phyloP scores from a whole-genome alignment of 2,113 vertebrate genomes.

The Siniperca chuatsi region DNA sequence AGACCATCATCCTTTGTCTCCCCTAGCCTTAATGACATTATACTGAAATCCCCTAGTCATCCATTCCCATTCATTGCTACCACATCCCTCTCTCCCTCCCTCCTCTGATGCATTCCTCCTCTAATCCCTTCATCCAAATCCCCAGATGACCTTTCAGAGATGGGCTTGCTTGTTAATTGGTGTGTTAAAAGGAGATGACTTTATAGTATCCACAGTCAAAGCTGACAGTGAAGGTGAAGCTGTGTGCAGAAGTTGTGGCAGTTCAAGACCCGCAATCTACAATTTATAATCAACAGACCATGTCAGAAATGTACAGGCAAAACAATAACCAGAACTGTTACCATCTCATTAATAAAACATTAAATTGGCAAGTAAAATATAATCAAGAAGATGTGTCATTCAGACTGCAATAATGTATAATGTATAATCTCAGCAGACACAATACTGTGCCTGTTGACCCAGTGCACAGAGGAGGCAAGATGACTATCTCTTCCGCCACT shows the following conservation, averaged over 20 bases:
- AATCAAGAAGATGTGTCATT: slow-evolving; percentile 31
- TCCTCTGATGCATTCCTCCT: slow-evolving; percentile 76
- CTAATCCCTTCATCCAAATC: slow-evolving; percentile 79
- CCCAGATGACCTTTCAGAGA: slow-evolving; percentile 76
- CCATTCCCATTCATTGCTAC: slow-evolving; percentile 76
- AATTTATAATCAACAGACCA: not conserved
- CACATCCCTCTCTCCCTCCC: slow-evolving; percentile 64
- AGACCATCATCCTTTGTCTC: slow-evolving; percentile 71
- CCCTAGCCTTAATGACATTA: slow-evolving; percentile 77
- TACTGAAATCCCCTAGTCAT: slow-evolving; percentile 75
- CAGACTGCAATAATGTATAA: too few species aligned
- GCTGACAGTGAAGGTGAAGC: slow-evolving; percentile 29
- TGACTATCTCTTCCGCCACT: slow-evolving; percentile 51
- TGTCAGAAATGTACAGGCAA: not conserved
- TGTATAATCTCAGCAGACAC: slow-evolving; percentile 26
- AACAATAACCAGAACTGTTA: not conserved
- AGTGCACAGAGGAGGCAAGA: slow-evolving; percentile 20
- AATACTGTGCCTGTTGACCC: slow-evolving; percentile 42
- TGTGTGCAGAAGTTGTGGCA: not conserved
- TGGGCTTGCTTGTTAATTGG: slow-evolving; percentile 69
- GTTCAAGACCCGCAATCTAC: not conserved
- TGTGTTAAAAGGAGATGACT: slow-evolving; percentile 53
- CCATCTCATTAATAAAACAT: slow-evolving; percentile 30
- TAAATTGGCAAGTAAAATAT: slow-evolving; percentile 24
- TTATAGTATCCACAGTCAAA: slow-evolving; percentile 46